Base-by-base conservation (phyloP, 1,140 invertebrate species). In the Pemphigus obesinymphae region DNA sequence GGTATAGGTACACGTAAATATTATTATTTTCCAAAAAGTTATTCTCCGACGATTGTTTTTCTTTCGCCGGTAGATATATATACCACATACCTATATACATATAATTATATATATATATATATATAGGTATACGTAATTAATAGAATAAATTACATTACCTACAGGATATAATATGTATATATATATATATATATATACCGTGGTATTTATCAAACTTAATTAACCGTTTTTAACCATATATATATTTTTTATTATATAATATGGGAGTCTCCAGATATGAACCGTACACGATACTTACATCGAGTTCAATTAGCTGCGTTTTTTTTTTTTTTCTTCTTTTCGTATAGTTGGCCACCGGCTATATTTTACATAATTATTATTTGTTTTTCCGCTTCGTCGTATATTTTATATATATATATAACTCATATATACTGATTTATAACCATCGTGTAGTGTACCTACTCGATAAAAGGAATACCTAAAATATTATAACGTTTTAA, bases 151-250 rank as follows among this genome's bases (percentile, higher is more conserved):
- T 68, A 68, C 20, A 68, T 68, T 37, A 61, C 58, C n/a, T 20
- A 13, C 63, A 37, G 31, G 63, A 66, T 66, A 66, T 31, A 66
- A 34, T 2, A n/a, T n/a, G n/a, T n/a, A n/a, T n/a, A n/a, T n/a
- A n/a, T n/a, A n/a, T n/a, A n/a, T n/a, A n/a, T n/a, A n/a, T n/a
- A n/a, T n/a, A n/a, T n/a, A n/a, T n/a, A 10, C n/a, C 58, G 17
- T 20, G 34, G 37, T 70, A 45, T 70, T 70, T 45, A 70, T 70
- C 66, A 70, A 70, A 70, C 66, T 70, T 70, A 70, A 70, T 70
- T 70, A 70, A 40, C 66, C 66, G 66, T 70, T 70, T 70, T 70
- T 23, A 43, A 26, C 66, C 31, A 26, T n/a, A n/a, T n/a, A n/a
- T n/a, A n/a, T n/a, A n/a, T n/a, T n/a, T n/a, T n/a, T n/a, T n/a